Evolutionary conservation across 2,113 vertebrate genomes (phyloP).

Genomic region (Ornithorhynchus anatinus): DNA sequence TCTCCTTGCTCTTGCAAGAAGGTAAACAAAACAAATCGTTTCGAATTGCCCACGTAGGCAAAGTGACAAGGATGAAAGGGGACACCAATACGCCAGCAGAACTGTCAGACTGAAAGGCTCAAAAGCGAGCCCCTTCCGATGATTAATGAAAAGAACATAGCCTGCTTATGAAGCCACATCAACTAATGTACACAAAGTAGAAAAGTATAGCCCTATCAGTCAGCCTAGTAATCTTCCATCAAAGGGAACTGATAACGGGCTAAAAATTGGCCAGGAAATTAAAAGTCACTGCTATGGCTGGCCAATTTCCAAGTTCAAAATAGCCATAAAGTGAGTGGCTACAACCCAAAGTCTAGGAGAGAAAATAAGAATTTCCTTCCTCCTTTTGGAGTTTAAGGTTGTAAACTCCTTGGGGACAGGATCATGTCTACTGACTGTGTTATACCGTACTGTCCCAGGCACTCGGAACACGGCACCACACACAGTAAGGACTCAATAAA

Average conservation of each 20-base stretch:
- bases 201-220: conserved; percentile 1
- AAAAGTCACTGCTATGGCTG: conserved; percentile 11
- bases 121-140: neutral
- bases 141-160: neutral
- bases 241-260: neutral
- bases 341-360: too few relatives aligned
- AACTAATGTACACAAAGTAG: neutral
- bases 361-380: too few relatives aligned
- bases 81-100: neutral
- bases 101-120: neutral
- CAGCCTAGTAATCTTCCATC: conserved; percentile 13
- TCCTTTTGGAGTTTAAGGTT: too few relatives aligned
- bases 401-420: too few relatives aligned
- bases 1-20: conserved; percentile 19
- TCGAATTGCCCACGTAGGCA: conserved; percentile 12
- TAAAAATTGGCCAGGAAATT: conserved; percentile 12
- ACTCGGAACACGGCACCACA: too few relatives aligned
- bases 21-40: conserved; percentile 32
- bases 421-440: too few relatives aligned
- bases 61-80: conserved; percentile 13
- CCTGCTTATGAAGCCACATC: neutral
- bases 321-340: neutral
- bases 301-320: conserved; percentile 35
- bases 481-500: too few relatives aligned
- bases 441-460: too few relatives aligned